Evolutionary conservation across 2,888 invertebrate genomes (phyloP).

Genomic region (Acanthococcus lagerstroemiae): DNA sequence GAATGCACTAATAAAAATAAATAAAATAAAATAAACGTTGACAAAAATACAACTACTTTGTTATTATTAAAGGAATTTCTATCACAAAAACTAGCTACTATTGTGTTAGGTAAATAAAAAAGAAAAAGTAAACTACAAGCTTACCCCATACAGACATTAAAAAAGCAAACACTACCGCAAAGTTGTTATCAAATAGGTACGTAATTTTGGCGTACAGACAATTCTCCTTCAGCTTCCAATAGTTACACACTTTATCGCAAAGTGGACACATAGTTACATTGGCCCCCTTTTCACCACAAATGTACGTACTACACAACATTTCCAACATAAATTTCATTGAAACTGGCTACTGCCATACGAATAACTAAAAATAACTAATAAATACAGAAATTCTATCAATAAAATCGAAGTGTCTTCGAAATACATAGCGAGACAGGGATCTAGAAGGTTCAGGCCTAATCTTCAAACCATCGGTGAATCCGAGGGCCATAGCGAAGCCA

Average conservation of each 20-base stretch:
- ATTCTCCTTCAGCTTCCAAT: constrained; percentile 47
- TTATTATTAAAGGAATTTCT: too few species aligned
- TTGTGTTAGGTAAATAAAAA: too few species aligned
- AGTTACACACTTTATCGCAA: constrained; percentile 51
- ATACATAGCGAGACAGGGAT: too few species aligned
- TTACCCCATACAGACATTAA: constrained; percentile 50
- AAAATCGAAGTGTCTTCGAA: neutral
- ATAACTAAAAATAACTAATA: neutral
- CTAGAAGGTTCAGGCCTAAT: too few species aligned
- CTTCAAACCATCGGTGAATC: too few species aligned
- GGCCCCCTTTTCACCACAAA: constrained; percentile 46
- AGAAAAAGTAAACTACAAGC: constrained; percentile 17
- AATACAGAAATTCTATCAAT: neutral
- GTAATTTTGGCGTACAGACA: constrained; percentile 46
- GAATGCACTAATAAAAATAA: too few species aligned
- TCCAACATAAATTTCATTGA: constrained; percentile 31
- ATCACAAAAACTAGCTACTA: too few species aligned
- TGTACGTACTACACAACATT: constrained; percentile 43
- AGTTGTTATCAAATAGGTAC: constrained; percentile 49
- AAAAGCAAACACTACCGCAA: constrained; percentile 48
- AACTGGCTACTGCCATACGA: neutral
- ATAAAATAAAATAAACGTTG: too few species aligned
- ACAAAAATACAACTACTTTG: too few species aligned
- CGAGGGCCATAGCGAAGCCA: too few species aligned
- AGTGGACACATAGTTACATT: constrained; percentile 48